Evolutionary conservation across 2,113 vertebrate genomes (phyloP).

Genomic region (Hyperoodon ampullatus): DNA sequence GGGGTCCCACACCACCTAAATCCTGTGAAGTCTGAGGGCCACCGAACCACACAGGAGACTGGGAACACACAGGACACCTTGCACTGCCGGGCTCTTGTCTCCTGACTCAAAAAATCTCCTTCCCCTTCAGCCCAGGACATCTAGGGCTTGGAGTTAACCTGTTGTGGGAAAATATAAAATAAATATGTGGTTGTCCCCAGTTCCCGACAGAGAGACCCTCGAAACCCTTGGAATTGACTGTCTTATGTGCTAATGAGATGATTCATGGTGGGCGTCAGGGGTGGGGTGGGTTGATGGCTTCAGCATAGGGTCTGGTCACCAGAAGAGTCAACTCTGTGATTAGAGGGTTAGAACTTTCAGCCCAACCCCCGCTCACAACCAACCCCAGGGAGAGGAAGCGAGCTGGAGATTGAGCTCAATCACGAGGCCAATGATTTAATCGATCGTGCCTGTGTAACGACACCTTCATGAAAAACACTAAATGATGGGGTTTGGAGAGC

Average conservation of each 20-base stretch:
- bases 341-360: not conserved
- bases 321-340: not conserved
- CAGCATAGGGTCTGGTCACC: not conserved
- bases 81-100: not conserved
- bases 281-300: not conserved
- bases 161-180: not conserved
- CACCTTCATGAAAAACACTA: not conserved
- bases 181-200: not conserved
- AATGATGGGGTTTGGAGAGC: not conserved
- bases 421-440: not conserved
- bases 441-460: not conserved
- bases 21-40: not conserved
- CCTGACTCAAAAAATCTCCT: not conserved
- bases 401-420: not conserved
- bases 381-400: not conserved
- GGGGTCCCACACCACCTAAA: not conserved
- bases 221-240: not conserved
- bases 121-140: not conserved
- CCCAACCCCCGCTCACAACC: not conserved
- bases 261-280: rapidly evolving
- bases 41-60: not conserved
- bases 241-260: not conserved
- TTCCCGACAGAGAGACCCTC: not conserved
- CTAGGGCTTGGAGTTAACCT: not conserved
- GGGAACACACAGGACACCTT: not conserved